A percentile compares a stretch with the other conserved stretches of the same genome.
Evolutionary conservation across 2,113 vertebrate species (phyloP).

Genomic region (Alethe diademata): DNA sequence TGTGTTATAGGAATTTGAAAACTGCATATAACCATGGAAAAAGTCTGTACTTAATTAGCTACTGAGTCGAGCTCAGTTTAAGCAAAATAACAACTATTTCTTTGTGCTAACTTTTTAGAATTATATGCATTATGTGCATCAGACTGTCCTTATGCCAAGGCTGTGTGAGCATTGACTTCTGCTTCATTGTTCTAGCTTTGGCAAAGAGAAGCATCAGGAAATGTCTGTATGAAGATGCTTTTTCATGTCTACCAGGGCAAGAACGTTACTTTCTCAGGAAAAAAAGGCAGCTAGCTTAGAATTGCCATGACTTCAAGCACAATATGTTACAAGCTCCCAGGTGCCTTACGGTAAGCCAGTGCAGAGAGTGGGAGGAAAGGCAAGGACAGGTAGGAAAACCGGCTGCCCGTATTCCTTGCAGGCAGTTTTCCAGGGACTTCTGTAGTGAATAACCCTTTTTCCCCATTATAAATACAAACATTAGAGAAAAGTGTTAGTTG

Average conservation of each 20-base stretch:
- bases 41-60: slow-evolving; percentile 72
- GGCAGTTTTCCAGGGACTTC: neutral
- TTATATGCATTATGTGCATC: slow-evolving; percentile 63
- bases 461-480: neutral
- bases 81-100: slow-evolving; percentile 66
- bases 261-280: neutral
- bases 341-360: neutral
- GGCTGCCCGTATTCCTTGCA: neutral
- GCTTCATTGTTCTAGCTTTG: slow-evolving; percentile 38
- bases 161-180: neutral
- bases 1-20: slow-evolving; percentile 77
- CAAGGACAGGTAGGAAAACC: neutral
- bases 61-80: slow-evolving; percentile 47
- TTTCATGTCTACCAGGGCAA: slow-evolving; percentile 9
- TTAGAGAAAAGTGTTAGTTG: neutral
- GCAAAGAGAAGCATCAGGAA: slow-evolving; percentile 23
- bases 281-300: neutral
- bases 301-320: neutral
- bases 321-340: neutral
- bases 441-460: neutral
- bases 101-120: slow-evolving; percentile 68
- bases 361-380: neutral
- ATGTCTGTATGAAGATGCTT: slow-evolving; percentile 28
- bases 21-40: slow-evolving; percentile 66
- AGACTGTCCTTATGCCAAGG: slow-evolving; percentile 48